These are phyloP conservation scores for Noctua comes DNA, from an alignment of 2,888 invertebrate genomes.

Conservation along the genomic window DNA sequence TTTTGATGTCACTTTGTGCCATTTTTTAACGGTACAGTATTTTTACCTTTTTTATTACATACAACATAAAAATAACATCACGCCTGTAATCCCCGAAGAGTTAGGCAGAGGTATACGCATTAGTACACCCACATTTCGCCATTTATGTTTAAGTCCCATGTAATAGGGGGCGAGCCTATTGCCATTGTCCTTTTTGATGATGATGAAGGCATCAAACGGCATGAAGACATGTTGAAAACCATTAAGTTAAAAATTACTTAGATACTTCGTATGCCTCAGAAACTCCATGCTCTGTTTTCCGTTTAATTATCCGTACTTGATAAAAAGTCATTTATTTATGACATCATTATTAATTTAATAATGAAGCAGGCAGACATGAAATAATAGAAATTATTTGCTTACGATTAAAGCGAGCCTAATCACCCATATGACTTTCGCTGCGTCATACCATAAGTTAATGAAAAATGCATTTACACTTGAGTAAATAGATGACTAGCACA, in stretches of 20 bases:
- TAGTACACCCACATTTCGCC: no score
- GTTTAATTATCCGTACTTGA: neutral
- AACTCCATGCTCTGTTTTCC: neutral
- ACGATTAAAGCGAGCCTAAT: neutral
- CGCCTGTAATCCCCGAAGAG: no score
- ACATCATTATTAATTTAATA: neutral
- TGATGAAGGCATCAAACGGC: no score
- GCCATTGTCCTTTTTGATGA: no score
- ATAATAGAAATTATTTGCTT: neutral
- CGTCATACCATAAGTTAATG: neutral
- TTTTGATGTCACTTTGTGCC: slow-evolving; percentile 8
- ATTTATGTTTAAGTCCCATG: no score
- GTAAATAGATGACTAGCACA: slow-evolving; percentile 1
- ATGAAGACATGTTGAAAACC: no score
- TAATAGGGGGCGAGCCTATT: no score
- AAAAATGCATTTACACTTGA: slow-evolving; percentile 9
- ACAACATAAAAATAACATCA: no score
- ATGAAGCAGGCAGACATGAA: neutral
- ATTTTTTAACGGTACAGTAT: neutral
- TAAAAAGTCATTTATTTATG: neutral
- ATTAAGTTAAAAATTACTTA: no score
- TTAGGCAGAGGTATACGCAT: no score
- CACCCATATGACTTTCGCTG: neutral
- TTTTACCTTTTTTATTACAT: neutral
- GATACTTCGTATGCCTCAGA: neutral